Conservation (phyloP, 2,113 vertebrate species). For the Pelobates fuscus region DNA sequence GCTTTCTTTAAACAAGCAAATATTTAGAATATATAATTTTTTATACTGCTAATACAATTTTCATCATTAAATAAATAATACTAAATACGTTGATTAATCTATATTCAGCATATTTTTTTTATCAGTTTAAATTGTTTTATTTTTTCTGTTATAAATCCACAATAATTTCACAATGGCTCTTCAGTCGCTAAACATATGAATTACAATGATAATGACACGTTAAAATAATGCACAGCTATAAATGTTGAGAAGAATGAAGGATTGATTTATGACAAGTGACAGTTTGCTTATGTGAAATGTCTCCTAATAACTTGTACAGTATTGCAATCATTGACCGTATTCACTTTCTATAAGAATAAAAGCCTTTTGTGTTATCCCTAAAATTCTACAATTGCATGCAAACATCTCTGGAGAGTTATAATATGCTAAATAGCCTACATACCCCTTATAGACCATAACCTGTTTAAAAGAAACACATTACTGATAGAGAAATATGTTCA, state of each 20-base stretch:
- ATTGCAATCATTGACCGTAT: neutral
- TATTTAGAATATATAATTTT: no score
- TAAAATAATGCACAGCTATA: no score
- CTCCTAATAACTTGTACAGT: neutral
- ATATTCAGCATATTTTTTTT: no score
- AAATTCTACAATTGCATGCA: neutral
- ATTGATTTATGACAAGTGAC: neutral
- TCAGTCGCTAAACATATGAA: neutral
- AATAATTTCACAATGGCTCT: neutral
- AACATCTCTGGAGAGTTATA: conserved; percentile 2
- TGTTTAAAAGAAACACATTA: conserved; percentile 13
- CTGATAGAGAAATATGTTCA: conserved; percentile 9
- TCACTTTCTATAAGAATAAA: neutral
- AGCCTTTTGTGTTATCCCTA: neutral
- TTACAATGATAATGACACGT: no score
- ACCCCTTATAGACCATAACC: neutral
- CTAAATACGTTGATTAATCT: no score
- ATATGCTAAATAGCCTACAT: neutral
- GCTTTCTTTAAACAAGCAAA: no score
- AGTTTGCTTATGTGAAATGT: neutral
- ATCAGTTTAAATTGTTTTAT: no score
- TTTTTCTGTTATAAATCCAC: no score
- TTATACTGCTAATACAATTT: no score
- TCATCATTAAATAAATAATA: no score
- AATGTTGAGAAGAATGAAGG: neutral